Evolutionary conservation across 1,140 invertebrate species (phyloP).

Genomic region (Drosophila nikananu): DNA sequence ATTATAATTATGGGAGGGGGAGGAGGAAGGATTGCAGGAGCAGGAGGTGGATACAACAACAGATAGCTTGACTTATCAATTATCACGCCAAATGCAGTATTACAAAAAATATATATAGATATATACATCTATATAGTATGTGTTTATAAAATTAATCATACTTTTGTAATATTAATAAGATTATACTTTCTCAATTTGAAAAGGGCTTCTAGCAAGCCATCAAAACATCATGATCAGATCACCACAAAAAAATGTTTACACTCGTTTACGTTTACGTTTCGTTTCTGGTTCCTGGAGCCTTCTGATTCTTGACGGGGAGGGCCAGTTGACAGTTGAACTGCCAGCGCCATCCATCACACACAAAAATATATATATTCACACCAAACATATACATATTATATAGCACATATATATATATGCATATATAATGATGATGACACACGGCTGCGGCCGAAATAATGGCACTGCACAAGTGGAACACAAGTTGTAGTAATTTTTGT

Average conservation of each 20-base stretch:
- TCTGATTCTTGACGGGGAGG: slow-evolving; percentile 21
- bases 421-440: slow-evolving; percentile 22
- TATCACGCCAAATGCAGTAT: slow-evolving; percentile 82
- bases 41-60: slow-evolving; percentile 40
- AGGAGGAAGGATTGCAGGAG: not conserved
- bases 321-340: slow-evolving; percentile 62
- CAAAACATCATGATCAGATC: slow-evolving; percentile 70
- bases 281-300: slow-evolving; percentile 26
- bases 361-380: slow-evolving; percentile 49
- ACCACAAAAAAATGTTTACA: slow-evolving; percentile 58
- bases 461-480: slow-evolving; percentile 14
- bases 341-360: slow-evolving; percentile 64
- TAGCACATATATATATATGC: slow-evolving; percentile 28
- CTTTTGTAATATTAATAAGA: slow-evolving; percentile 37
- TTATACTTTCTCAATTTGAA: slow-evolving; percentile 35
- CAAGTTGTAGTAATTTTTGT: not conserved
- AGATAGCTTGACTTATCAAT: slow-evolving; percentile 76
- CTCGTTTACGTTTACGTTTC: slow-evolving; percentile 60
- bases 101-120: slow-evolving; percentile 39
- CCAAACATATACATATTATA: slow-evolving; percentile 47
- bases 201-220: slow-evolving; percentile 45
- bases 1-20: slow-evolving; percentile 21
- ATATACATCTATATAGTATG: slow-evolving; percentile 29
- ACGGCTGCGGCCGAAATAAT: slow-evolving; percentile 51
- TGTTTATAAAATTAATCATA: slow-evolving; percentile 46